Evolutionary conservation across 2,888 invertebrate species (phyloP), one percentile per base, ranked within the genome.

Genomic region (Lasioglossum villosulum): DNA sequence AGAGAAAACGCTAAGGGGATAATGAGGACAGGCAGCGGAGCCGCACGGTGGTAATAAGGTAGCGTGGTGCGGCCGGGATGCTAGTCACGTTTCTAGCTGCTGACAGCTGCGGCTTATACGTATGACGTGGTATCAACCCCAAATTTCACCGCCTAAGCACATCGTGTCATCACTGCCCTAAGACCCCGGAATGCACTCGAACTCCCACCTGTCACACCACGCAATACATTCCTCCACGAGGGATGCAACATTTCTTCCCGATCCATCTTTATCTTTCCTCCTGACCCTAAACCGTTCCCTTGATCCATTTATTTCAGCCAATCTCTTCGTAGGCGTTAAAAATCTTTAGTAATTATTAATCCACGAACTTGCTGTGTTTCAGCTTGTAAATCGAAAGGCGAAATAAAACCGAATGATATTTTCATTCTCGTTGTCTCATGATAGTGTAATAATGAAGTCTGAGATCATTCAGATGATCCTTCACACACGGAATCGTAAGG

Each of bases 71-170:
- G 90, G 91, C 92, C 91, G 91, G 91, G 91, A 95, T 94, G 94
- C 95, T 94, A 94, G 95, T 95, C 95, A 95, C 95, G 95, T 95
- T 94, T 94, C 92, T 91, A 94, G 91, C 91, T 93, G 94, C 94
- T 95, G 95, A 95, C 95, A 95, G 95, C 94, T 95, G 95, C 89
- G 95, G 94, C 94, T 94, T 95, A 95, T 95, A 95, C 94, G 94
- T 95, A 95, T 95, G 94, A 95, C 93, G 93, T 92, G 93, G 92
- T 95, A 95, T 95, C 95, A 95, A 94, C 94, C 95, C 94, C 94
- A 94, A 94, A 94, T 94, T 94, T 94, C 93, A 92, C 90, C 90
- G 90, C 90, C 91, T 90, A 92, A 92, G 92, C 92, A 91, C 93
- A 89, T 92, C 93, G 92, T 94, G 93, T 94, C 94, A 93, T 91